A percentile compares a stretch with the other conserved stretches of the same genome.
Evolutionary conservation across 2,113 vertebrate genomes (phyloP).

Genomic region (Arothron firmamentum): DNA sequence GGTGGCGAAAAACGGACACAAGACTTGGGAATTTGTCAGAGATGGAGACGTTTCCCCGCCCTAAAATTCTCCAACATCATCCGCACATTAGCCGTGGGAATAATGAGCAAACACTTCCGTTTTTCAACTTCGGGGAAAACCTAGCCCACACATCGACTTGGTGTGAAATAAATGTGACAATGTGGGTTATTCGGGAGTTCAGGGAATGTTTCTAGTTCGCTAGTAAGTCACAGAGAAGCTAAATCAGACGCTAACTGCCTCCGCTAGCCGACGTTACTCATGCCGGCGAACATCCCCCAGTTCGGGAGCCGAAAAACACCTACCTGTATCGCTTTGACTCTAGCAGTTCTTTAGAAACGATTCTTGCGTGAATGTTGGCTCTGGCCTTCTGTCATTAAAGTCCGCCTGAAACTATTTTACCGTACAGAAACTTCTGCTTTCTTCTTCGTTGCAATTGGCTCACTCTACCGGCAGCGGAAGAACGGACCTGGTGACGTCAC

Average conservation of each 20-base stretch:
- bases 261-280: constrained; percentile 11
- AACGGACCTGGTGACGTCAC: constrained; percentile 30
- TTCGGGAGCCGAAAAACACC: neutral
- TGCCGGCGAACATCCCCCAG: neutral
- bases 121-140: too few species aligned
- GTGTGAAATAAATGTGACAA: too few species aligned
- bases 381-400: constrained; percentile 8
- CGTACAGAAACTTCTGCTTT: constrained; percentile 45
- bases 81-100: neutral
- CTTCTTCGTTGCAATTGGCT: constrained; percentile 25
- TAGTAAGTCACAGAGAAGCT: constrained; percentile 4
- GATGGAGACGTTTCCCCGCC: constrained; percentile 32
- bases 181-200: neutral
- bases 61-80: constrained; percentile 11
- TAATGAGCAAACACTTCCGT: too few species aligned
- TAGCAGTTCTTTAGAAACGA: constrained; percentile 1
- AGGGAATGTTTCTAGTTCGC: neutral
- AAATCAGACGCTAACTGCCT: constrained; percentile 1
- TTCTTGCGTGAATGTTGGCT: neutral
- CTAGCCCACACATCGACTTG: too few species aligned
- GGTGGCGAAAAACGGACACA: neutral
- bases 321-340: constrained; percentile 24
- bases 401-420: neutral
- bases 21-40: neutral
- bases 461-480: constrained; percentile 59